Percentiles rank a stretch among this genome's conserved stretches.
phyloP scores from a whole-genome alignment of 64 coral and sea anemone genomes.

The Porites lutea region DNA sequence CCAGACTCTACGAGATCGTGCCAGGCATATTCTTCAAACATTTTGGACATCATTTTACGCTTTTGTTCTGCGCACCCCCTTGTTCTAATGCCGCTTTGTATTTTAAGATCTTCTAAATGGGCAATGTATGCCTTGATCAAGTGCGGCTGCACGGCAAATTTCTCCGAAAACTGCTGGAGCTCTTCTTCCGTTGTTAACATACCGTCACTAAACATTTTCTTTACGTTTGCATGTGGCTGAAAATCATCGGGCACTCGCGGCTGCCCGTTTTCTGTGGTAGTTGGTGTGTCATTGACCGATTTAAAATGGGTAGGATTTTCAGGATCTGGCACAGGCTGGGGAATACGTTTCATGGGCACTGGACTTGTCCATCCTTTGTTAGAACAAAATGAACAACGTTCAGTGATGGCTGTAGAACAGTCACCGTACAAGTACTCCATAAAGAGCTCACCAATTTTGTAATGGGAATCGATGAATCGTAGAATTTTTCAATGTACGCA shows the following conservation, averaged over 20 bases:
- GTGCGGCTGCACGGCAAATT: constrained; percentile 39
- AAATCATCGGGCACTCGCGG: constrained; percentile 30
- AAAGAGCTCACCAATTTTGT: constrained; percentile 46
- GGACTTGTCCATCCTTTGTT: constrained; percentile 47
- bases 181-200: constrained; percentile 31
- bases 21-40: constrained; percentile 25
- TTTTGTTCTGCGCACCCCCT: constrained; percentile 1
- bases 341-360: constrained; percentile 33
- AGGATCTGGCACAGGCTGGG: constrained; percentile 28
- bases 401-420: constrained; percentile 13
- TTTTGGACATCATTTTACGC: background rate
- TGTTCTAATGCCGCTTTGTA: constrained; percentile 23
- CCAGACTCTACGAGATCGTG: background rate
- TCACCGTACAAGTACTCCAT: constrained; percentile 12
- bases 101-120: constrained; percentile 46
- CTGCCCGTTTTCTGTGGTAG: background rate
- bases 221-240: constrained; percentile 57
- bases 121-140: constrained; percentile 36
- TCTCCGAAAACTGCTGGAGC: constrained; percentile 36
- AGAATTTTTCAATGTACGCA: constrained; percentile 62
- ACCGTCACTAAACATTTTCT: constrained; percentile 31
- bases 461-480: constrained; percentile 2
- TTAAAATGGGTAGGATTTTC: constrained; percentile 28
- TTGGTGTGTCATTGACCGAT: background rate
- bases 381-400: too few relatives aligned